Evolutionary conservation across 1,140 invertebrate genomes (phyloP), one percentile per base, ranked within the genome.

Genomic region (Papilio polytes): DNA sequence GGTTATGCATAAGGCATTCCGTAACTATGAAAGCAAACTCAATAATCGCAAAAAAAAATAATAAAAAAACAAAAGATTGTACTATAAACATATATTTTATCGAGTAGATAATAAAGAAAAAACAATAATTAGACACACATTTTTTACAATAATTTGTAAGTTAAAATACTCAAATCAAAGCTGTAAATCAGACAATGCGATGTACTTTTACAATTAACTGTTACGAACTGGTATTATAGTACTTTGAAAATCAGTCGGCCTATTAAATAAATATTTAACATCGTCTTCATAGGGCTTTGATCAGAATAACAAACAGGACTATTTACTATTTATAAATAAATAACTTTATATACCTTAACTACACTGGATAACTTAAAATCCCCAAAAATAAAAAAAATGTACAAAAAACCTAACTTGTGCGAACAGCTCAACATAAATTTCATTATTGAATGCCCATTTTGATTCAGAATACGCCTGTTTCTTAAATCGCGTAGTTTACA

Each of bases 1-100:
- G n/a, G n/a, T 56, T 20, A 7, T 2, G n/a, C n/a, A 56, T n/a
- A 56, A 18, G n/a, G 53, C 18, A 56, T 56, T 20, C 53, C 53
- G 18, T 7, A 20, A 20, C n/a, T 56, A 9, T 18, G 15, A 53
- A 53, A 18, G 51, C 51, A 53, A 53, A 22, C 36, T 0, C 36
- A 8, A 22, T 63, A 13, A 63, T 22, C n/a, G n/a, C 56, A 63
- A 63, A 26, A 7, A 8, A 63, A 20, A 31, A 26, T 31, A 31
- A 18, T 44, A 59, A 31, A 31, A 36, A 59, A 59, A 78, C 51
- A 77, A 77, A 78, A n/a, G 18, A 78, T 78, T 78, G 56, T 78
- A 78, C 77, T 59, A 78, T 78, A 78, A 78, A 78, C 59, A 63
- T 78, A 78, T 78, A 78, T 78, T 66, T 78, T 44, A 63, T 63